These are phyloP conservation scores for Gymnoscopelus microlampas DNA, from an alignment of 2,797 vertebrate species.

Conservation along the genomic window DNA sequence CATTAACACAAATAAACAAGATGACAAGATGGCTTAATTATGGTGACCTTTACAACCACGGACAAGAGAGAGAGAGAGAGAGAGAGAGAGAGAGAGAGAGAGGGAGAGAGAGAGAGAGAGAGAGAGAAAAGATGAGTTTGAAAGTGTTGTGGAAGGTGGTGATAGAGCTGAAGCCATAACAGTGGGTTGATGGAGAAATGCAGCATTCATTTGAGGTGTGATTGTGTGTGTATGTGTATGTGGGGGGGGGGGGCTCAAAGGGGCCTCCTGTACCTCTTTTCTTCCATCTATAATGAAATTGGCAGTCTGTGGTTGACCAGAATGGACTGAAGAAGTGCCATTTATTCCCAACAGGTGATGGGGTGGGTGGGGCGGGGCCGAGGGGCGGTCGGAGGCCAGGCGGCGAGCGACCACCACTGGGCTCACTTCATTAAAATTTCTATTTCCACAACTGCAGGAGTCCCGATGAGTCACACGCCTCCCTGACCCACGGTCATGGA, in stretches of 20 bases:
- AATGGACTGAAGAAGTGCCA: conserved; percentile 40
- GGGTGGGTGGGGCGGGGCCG: no score
- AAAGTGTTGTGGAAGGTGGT: conserved; percentile 6
- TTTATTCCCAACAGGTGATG: conserved; percentile 31
- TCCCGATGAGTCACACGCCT: conserved; percentile 47
- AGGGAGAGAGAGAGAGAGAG: neutral
- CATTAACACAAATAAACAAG: neutral
- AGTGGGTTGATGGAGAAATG: conserved; percentile 25
- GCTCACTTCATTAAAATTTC: conserved; percentile 72
- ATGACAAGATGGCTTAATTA: neutral
- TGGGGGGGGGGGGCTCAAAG: neutral
- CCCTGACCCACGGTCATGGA: conserved; percentile 35
- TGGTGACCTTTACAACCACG: neutral
- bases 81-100: neutral
- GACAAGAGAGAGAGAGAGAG: neutral
- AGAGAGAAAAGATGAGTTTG: conserved; percentile 1
- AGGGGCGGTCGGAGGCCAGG: neutral
- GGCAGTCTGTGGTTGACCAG: conserved; percentile 40
- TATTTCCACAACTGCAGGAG: conserved; percentile 67
- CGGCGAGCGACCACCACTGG: conserved; percentile 43
- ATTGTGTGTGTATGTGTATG: neutral
- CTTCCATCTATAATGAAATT: conserved; percentile 65
- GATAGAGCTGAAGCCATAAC: neutral
- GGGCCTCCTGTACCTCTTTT: neutral
- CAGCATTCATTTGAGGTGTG: conserved; percentile 7